These are phyloP conservation scores for Peromyscus californicus DNA, from an alignment of 2,113 vertebrate genomes.

Conservation along the genomic window DNA sequence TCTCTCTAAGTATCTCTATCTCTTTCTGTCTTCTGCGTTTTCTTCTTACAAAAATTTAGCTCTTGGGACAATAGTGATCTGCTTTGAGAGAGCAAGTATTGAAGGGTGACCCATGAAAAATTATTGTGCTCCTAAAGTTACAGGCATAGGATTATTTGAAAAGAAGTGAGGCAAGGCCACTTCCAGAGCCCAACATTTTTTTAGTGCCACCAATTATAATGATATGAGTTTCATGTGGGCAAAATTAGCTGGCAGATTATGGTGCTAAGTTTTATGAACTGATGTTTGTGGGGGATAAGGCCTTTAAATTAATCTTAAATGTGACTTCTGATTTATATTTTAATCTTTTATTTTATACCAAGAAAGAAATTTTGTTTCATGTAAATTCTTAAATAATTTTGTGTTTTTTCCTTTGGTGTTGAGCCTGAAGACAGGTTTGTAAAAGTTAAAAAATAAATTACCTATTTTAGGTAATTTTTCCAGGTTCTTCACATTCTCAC, in stretches of 20 bases:
- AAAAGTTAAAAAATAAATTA: slow-evolving; percentile 69
- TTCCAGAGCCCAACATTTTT: slow-evolving; percentile 42
- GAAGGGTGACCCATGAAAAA: background rate
- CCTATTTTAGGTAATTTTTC: slow-evolving; percentile 62
- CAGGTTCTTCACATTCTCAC: slow-evolving; percentile 66
- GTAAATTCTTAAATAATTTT: slow-evolving; percentile 56
- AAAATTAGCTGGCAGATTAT: slow-evolving; percentile 43
- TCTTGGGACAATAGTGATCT: background rate
- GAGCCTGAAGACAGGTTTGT: background rate
- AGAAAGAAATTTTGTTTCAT: slow-evolving; percentile 20
- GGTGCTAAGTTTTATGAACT: slow-evolving; percentile 47
- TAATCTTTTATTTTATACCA: slow-evolving; percentile 39
- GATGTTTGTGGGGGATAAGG: background rate
- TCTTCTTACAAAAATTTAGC: slow-evolving; percentile 43
- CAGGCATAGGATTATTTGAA: background rate
- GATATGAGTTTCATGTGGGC: slow-evolving; percentile 28
- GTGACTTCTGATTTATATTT: slow-evolving; percentile 57
- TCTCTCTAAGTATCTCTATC: background rate
- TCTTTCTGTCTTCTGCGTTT: background rate
- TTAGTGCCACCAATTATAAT: slow-evolving; percentile 51
- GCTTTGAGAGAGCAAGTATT: background rate
- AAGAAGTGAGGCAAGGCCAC: background rate
- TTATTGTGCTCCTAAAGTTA: background rate
- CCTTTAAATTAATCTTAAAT: slow-evolving; percentile 48
- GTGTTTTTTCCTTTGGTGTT: slow-evolving; percentile 6